Conservation (phyloP, 2,797 vertebrate genomes). For the Muscicapa comitata region DNA sequence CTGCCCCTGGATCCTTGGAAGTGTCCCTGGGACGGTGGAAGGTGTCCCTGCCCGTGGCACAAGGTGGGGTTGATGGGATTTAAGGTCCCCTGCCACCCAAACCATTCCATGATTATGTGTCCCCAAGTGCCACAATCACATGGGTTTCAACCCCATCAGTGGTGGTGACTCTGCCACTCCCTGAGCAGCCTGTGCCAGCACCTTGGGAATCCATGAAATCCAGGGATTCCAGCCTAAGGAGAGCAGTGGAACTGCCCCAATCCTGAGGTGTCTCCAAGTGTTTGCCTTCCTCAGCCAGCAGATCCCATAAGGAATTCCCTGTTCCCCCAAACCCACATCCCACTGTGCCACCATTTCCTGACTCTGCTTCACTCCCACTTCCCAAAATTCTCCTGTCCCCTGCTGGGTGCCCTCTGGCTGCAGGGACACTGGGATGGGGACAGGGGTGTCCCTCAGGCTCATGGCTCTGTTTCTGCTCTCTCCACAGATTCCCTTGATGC, state of each 20-base stretch:
- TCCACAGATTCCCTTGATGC: background rate
- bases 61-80: background rate
- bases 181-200: background rate
- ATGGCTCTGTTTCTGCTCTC: background rate
- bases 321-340: background rate
- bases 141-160: rapidly evolving
- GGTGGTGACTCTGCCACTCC: rapidly evolving
- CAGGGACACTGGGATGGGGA: background rate
- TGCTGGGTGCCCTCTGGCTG: background rate
- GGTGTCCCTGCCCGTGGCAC: background rate
- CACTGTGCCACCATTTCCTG: rapidly evolving
- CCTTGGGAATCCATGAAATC: background rate
- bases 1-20: background rate
- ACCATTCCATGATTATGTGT: background rate
- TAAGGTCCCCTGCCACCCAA: background rate
- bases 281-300: background rate
- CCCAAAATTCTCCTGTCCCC: background rate
- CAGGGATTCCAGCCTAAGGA: background rate
- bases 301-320: background rate
- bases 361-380: background rate
- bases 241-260: background rate
- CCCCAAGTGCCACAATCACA: background rate
- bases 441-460: background rate
- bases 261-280: rapidly evolving
- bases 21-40: background rate